Evolutionary conservation across 2,888 invertebrate genomes (phyloP), one percentile per base, ranked within the genome.

Genomic region (Lycaena phlaeas): DNA sequence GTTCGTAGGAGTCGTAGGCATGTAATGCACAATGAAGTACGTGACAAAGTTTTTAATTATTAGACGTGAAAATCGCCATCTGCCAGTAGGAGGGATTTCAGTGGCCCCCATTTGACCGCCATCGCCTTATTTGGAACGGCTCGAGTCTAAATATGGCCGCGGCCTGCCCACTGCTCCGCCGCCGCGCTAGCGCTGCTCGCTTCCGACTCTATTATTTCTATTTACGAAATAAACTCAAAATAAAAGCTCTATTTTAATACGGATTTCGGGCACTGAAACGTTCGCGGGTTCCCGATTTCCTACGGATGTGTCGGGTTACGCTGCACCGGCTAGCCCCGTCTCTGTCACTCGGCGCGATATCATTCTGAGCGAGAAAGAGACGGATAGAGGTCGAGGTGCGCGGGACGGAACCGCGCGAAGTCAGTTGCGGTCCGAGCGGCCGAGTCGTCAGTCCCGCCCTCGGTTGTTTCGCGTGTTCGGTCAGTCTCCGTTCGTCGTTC

Each of bases 81-180:
- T 76, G 78, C 74, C 68, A 73, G 81, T 74, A 89, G 89, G 91
- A 90, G 90, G 90, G 90, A 90, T 90, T 89, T 88, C 87, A 87
- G 88, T 88, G 89, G 87, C 85, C 91, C 91, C 88, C 91, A 89
- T 90, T 90, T 89, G 91, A 89, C 86, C 87, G 88, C 87, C 87
- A 89, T 67, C 88, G 86, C 92, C 92, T 88, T 91, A 91, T 91
- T 92, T 89, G 92, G 92, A 86, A 90, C 86, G 88, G 88, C 86
- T 85, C 87, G 88, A 85, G 88, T 89, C 92, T 91, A 91, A 92
- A 92, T 91, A 92, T 89, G 92, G 92, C 87, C 87, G 88, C 88
- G 89, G 88, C 85, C 87, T 76, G 87, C 86, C 87, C 90, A 87
- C 88, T 87, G 87, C 87, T 76, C 79, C 68, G 64, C 68, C 62